Conservation (phyloP, 2,888 invertebrate genomes). For the Trichogramma dendrolimi region DNA sequence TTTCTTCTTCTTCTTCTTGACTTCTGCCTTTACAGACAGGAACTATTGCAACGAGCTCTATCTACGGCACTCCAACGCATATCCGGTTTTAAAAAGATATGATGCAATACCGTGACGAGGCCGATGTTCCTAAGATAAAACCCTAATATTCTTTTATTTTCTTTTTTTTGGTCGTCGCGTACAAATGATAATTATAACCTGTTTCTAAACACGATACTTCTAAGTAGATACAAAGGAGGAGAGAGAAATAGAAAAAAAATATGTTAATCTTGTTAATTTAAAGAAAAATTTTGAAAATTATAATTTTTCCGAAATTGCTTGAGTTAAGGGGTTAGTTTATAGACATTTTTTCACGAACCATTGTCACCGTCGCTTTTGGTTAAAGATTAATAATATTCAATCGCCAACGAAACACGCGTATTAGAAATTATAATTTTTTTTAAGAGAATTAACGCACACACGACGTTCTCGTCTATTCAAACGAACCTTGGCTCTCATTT, state of each 20-base stretch:
- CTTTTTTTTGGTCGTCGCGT: constrained; percentile 2
- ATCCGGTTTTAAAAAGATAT: no score
- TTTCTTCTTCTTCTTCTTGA: not conserved
- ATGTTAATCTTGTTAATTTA: not conserved
- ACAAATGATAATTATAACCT: not conserved
- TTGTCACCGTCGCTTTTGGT: constrained; percentile 29
- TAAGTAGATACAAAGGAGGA: not conserved
- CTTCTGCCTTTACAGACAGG: not conserved
- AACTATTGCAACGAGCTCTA: no score
- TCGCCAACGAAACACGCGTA: not conserved
- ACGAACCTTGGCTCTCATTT: constrained; percentile 3
- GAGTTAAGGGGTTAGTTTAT: no score
- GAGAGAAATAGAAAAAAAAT: constrained; percentile 2
- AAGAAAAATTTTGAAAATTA: not conserved
- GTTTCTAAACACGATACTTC: not conserved
- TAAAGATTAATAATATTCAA: not conserved
- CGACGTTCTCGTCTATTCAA: constrained; percentile 11
- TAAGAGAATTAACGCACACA: not conserved
- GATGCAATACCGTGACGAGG: no score
- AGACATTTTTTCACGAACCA: constrained; percentile 32
- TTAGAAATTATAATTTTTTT: not conserved
- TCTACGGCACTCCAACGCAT: no score
- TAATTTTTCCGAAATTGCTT: no score
- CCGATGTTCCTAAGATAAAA: no score
- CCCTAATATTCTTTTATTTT: not conserved